Percentiles rank a stretch among this genome's conserved stretches.
These are phyloP conservation scores for Otolemur garnettii DNA, from an alignment of 2,113 vertebrate genomes.

Conservation along the genomic window DNA sequence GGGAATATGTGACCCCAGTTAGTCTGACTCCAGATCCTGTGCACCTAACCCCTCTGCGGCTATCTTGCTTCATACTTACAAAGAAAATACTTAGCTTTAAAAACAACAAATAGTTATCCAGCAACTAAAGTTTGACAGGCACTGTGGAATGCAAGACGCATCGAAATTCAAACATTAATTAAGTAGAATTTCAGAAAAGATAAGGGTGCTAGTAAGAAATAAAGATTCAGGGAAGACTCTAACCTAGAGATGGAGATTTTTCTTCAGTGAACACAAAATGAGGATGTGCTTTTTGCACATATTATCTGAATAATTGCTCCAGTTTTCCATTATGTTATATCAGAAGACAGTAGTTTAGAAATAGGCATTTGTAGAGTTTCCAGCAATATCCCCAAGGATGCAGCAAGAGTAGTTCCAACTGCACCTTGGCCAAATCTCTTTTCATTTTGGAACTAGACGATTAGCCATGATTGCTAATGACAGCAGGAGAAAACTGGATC, in stretches of 20 bases:
- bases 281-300: constrained; percentile 63
- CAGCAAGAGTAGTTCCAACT: constrained; percentile 44
- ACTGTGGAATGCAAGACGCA: background rate
- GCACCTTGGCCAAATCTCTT: constrained; percentile 65
- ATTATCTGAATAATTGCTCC: constrained; percentile 59
- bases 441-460: constrained; percentile 59
- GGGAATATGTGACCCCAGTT: background rate
- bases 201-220: constrained; percentile 4
- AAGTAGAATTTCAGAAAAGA: background rate
- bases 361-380: constrained; percentile 58
- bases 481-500: background rate
- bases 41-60: background rate
- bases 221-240: background rate
- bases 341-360: constrained; percentile 65
- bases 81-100: constrained; percentile 42
- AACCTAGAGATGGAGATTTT: constrained; percentile 22
- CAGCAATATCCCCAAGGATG: constrained; percentile 50
- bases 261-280: constrained; percentile 46
- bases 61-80: background rate
- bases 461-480: constrained; percentile 63
- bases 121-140: background rate
- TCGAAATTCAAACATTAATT: background rate
- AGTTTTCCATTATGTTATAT: constrained; percentile 43
- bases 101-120: background rate
- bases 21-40: background rate